Evolutionary conservation across 2,888 invertebrate species (phyloP).

Genomic region (Chrysolina americana): DNA sequence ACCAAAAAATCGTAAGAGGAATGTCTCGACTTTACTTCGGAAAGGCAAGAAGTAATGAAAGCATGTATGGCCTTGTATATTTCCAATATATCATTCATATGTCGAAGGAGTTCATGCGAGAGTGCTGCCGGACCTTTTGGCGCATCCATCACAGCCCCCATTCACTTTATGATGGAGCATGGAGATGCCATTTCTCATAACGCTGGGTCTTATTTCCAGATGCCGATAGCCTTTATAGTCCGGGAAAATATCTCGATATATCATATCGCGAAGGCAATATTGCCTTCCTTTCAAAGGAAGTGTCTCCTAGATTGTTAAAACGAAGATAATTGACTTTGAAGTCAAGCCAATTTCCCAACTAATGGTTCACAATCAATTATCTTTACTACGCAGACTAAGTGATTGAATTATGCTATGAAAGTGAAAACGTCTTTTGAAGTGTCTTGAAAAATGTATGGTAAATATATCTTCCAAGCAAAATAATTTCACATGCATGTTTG

Average conservation of each 20-base stretch:
- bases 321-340: no score
- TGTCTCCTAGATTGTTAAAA: no score
- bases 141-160: constrained; percentile 48
- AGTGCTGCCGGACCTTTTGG: constrained; percentile 43
- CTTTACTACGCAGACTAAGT: no score
- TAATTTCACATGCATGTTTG: no score
- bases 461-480: no score
- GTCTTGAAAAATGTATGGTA: no score
- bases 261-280: no score
- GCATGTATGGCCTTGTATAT: constrained; percentile 37
- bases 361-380: no score
- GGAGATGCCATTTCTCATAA: constrained; percentile 39
- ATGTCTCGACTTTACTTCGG: not conserved
- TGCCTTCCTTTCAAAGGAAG: no score
- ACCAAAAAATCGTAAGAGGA: not conserved
- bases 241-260: not conserved
- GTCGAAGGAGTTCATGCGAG: constrained; percentile 16
- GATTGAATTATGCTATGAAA: no score
- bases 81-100: constrained; percentile 41
- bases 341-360: no score
- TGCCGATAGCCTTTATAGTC: constrained; percentile 11
- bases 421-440: no score
- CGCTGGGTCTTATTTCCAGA: constrained; percentile 33
- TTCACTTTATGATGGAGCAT: constrained; percentile 47
- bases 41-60: constrained; percentile 36